Evolutionary conservation across 2,888 invertebrate genomes (phyloP).

Genomic region (Amblyteles armatorius): DNA sequence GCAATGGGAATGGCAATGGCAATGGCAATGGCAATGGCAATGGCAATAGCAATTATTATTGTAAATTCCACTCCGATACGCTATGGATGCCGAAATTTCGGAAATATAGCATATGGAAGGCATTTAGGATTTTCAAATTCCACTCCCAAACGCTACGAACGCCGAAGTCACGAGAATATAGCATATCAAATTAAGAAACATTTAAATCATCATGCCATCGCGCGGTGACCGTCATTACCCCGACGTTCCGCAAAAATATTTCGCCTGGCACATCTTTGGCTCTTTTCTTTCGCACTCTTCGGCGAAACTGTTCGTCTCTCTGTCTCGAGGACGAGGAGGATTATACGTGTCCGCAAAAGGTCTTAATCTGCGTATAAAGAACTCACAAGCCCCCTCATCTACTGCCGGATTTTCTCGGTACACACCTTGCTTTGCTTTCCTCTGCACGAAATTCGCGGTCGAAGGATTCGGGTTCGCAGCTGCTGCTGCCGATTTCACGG

Average conservation of each 20-base stretch:
- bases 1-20: too few relatives aligned
- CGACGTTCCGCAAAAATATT: background rate
- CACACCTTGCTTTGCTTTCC: background rate
- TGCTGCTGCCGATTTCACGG: slow-evolving; percentile 20
- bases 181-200: too few relatives aligned
- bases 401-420: background rate
- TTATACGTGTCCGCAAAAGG: background rate
- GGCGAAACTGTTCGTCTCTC: background rate
- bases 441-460: background rate
- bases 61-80: too few relatives aligned
- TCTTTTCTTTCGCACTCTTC: background rate
- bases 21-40: too few relatives aligned
- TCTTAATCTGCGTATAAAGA: background rate
- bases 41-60: too few relatives aligned
- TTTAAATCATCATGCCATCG: background rate
- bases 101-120: too few relatives aligned
- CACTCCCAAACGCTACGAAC: too few relatives aligned
- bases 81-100: too few relatives aligned
- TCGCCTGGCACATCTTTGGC: background rate
- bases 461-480: background rate
- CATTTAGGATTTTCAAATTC: too few relatives aligned
- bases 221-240: background rate
- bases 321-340: background rate
- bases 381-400: background rate
- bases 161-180: too few relatives aligned